Conservation (phyloP, 1,140 invertebrate species). For the Hyphantria cunea region DNA sequence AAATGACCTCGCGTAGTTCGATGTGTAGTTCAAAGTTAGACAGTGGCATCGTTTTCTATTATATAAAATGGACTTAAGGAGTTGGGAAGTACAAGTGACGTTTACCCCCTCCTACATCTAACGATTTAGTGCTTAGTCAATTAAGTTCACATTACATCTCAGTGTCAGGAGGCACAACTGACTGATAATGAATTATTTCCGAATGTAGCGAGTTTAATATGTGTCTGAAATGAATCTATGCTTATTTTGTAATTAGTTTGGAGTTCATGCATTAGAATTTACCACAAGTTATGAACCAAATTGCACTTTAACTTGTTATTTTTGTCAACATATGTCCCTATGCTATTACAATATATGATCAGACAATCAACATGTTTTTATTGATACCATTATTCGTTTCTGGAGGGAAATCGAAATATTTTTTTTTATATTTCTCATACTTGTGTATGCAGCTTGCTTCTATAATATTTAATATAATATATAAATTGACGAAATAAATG, state of each 20-base stretch:
- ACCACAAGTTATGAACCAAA: constrained; percentile 6
- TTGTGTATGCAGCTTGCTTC: too few relatives aligned
- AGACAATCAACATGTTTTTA: too few relatives aligned
- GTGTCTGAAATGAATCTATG: constrained; percentile 27
- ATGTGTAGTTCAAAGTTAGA: constrained; percentile 25
- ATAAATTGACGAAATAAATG: too few relatives aligned
- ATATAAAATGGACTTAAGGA: constrained; percentile 11
- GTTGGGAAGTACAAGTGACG: neutral
- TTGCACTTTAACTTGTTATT: constrained; percentile 17
- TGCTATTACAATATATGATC: too few relatives aligned
- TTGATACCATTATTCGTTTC: too few relatives aligned
- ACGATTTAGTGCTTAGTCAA: constrained; percentile 16
- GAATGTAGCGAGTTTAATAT: constrained; percentile 25
- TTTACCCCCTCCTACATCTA: constrained; percentile 11
- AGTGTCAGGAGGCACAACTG: constrained; percentile 28
- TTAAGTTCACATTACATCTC: constrained; percentile 25
- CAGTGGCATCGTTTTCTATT: constrained; percentile 2
- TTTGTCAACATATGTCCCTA: neutral
- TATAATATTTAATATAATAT: too few relatives aligned
- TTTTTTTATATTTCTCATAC: too few relatives aligned
- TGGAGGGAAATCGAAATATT: too few relatives aligned
- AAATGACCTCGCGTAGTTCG: constrained; percentile 46
- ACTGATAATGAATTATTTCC: constrained; percentile 29
- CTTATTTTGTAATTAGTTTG: constrained; percentile 12
- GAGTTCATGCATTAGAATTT: constrained; percentile 13